Evolutionary conservation across 2,113 vertebrate genomes (phyloP).

Genomic region (Glaucidium brasilianum): DNA sequence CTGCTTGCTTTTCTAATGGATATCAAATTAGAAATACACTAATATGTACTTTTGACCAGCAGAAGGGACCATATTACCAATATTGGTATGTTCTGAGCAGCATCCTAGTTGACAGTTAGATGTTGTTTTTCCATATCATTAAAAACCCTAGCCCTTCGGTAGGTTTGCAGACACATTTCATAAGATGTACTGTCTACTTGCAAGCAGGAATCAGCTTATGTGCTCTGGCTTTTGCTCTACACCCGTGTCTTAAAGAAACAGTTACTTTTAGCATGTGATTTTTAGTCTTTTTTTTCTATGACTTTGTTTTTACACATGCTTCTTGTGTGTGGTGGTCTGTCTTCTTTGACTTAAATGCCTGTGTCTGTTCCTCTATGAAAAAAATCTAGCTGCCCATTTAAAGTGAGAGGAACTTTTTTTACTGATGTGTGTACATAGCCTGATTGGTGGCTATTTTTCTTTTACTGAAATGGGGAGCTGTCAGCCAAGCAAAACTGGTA

Average conservation of each 20-base stretch:
- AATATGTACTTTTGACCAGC: not conserved
- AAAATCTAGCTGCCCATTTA: not conserved
- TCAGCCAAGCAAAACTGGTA: not conserved
- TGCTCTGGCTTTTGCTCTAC: not conserved
- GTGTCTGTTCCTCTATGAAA: not conserved
- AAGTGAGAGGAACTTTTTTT: not conserved
- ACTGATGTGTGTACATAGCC: not conserved
- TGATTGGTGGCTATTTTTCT: not conserved
- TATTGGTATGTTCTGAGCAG: not conserved
- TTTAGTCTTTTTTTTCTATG: not conserved
- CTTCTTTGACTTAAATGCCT: not conserved
- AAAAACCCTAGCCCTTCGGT: not conserved
- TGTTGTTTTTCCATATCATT: not conserved
- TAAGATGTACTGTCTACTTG: not conserved
- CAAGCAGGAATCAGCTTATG: not conserved
- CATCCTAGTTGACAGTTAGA: not conserved
- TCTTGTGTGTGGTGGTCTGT: not conserved
- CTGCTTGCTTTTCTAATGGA: not conserved
- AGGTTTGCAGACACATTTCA: fast-evolving
- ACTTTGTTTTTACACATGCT: not conserved
- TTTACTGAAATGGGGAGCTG: not conserved
- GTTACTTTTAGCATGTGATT: not conserved
- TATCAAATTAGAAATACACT: not conserved
- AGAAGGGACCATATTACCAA: not conserved
- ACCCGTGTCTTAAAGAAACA: not conserved